Percentiles rank a stretch among this genome's conserved stretches.
phyloP scores from a whole-genome alignment of 2,888 invertebrate species.

The Alitta virens region DNA sequence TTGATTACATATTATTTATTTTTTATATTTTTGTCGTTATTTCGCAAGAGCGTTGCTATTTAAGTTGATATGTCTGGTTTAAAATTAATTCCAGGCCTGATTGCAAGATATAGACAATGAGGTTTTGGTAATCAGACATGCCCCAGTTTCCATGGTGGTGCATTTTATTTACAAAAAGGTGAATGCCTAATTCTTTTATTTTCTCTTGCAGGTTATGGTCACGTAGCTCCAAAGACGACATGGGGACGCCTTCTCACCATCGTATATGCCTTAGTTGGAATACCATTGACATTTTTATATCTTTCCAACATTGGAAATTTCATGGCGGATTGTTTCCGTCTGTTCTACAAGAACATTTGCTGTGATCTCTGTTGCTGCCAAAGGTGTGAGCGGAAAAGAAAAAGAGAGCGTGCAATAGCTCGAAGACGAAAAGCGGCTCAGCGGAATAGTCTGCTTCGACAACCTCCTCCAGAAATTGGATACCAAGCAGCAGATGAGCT shows the following conservation, averaged over 20 bases:
- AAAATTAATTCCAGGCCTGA: too few species aligned
- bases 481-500: slow-evolving; percentile 2
- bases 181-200: background rate
- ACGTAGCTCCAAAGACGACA: slow-evolving; percentile 37
- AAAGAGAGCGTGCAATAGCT: slow-evolving; percentile 23
- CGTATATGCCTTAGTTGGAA: slow-evolving; percentile 37
- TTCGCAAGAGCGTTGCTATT: too few species aligned
- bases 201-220: slow-evolving; percentile 36
- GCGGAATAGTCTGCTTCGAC: slow-evolving; percentile 8
- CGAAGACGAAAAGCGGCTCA: slow-evolving; percentile 9
- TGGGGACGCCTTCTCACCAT: slow-evolving; percentile 35
- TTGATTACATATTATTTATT: too few species aligned
- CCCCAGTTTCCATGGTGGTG: too few species aligned
- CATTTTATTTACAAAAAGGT: too few species aligned
- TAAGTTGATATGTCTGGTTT: too few species aligned
- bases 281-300: slow-evolving; percentile 38
- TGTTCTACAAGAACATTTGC: slow-evolving; percentile 36
- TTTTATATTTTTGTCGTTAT: too few species aligned
- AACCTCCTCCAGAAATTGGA: background rate
- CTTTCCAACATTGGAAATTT: slow-evolving; percentile 40
- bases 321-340: slow-evolving; percentile 35
- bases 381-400: slow-evolving; percentile 30
- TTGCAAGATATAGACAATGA: too few species aligned
- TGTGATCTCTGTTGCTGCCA: slow-evolving; percentile 34
- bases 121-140: too few species aligned